Evolutionary conservation across 2,888 invertebrate genomes (phyloP).

Genomic region (Mylabris sibirica): DNA sequence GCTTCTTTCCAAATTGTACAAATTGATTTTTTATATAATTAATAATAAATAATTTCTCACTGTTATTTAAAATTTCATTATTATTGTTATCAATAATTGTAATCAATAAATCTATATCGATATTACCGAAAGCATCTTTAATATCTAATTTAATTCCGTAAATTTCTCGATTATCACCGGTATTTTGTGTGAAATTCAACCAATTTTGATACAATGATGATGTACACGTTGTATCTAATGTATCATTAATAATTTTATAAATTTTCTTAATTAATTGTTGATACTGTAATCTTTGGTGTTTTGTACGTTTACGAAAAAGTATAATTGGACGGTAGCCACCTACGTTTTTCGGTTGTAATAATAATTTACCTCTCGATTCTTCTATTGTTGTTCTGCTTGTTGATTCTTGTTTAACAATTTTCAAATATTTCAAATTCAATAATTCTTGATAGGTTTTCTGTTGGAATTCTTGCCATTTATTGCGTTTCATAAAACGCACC

Average conservation of each 20-base stretch:
- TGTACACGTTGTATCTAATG: slow-evolving; percentile 21
- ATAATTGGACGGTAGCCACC: slow-evolving; percentile 39
- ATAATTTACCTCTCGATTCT: slow-evolving; percentile 32
- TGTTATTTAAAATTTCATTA: slow-evolving; percentile 11
- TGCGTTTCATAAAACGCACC: slow-evolving; percentile 34
- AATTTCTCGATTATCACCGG: slow-evolving; percentile 19
- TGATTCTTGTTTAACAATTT: background rate
- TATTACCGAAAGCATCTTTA: slow-evolving; percentile 43
- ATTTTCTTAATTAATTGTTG: slow-evolving; percentile 31
- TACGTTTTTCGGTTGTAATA: slow-evolving; percentile 38
- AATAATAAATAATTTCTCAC: slow-evolving; percentile 37
- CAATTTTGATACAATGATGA: slow-evolving; percentile 34
- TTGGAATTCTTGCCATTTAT: slow-evolving; percentile 37
- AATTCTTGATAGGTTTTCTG: slow-evolving; percentile 13
- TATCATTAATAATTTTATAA: slow-evolving; percentile 22
- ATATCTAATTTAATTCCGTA: slow-evolving; percentile 41
- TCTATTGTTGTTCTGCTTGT: background rate
- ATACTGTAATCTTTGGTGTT: slow-evolving; percentile 18
- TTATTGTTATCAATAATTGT: slow-evolving; percentile 26
- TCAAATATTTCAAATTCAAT: slow-evolving; percentile 5
- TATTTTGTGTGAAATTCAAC: slow-evolving; percentile 31
- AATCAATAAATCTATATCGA: slow-evolving; percentile 32
- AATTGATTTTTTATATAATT: slow-evolving; percentile 39
- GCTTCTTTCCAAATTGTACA: slow-evolving; percentile 34
- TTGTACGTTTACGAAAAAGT: slow-evolving; percentile 20